These are phyloP conservation scores for Ectemnius lituratus DNA, from an alignment of 2,888 invertebrate genomes.

Conservation along the genomic window DNA sequence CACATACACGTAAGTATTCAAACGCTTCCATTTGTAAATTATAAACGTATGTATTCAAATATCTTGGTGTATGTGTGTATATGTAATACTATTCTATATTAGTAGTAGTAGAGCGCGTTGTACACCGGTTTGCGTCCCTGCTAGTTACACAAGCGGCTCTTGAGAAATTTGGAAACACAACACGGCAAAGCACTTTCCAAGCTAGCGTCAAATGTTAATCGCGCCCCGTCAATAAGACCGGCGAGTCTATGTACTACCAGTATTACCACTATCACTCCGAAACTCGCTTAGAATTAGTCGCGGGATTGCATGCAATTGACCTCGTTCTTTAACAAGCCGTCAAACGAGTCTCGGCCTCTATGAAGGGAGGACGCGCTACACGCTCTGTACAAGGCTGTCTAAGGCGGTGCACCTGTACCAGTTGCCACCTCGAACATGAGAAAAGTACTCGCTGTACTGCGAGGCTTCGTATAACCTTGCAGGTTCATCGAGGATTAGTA, in stretches of 20 bases:
- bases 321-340: slow-evolving; percentile 61
- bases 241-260: slow-evolving; percentile 27
- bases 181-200: slow-evolving; percentile 39
- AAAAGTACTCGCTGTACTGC: slow-evolving; percentile 12
- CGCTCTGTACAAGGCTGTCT: slow-evolving; percentile 23
- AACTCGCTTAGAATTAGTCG: slow-evolving; percentile 53
- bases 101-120: slow-evolving; percentile 2
- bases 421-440: slow-evolving; percentile 23
- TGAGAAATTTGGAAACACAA: slow-evolving; percentile 47
- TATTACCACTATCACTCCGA: slow-evolving; percentile 55
- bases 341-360: slow-evolving; percentile 53
- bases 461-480: not conserved
- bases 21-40: too few species aligned
- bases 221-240: slow-evolving; percentile 34
- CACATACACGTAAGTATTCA: too few species aligned
- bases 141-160: slow-evolving; percentile 4
- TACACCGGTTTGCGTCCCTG: slow-evolving; percentile 5
- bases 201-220: slow-evolving; percentile 38
- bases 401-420: slow-evolving; percentile 20
- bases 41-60: too few species aligned
- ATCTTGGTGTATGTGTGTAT: too few species aligned
- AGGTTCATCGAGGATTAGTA: slow-evolving; percentile 32
- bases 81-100: not conserved
- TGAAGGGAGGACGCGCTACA: slow-evolving; percentile 49
- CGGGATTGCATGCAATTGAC: slow-evolving; percentile 65